Conservation (phyloP, 2,797 vertebrate species). For the Trachops cirrhosus region DNA sequence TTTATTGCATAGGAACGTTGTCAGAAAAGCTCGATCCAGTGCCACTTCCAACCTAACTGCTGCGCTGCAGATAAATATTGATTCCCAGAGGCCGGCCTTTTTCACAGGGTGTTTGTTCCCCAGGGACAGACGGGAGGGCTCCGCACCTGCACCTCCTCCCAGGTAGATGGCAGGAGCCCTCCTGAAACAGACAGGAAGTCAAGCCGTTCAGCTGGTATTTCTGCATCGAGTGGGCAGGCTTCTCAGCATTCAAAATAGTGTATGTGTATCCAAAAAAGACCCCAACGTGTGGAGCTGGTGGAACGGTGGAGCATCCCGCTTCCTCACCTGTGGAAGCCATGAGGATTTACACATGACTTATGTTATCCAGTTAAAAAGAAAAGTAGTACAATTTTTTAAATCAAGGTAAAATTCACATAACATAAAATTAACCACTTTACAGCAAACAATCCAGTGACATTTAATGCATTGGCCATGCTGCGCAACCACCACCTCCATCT, state of each 20-base stretch:
- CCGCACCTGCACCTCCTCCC: neutral
- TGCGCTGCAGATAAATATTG: neutral
- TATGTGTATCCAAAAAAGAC: neutral
- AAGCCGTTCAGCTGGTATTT: neutral
- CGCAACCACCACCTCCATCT: neutral
- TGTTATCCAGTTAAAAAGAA: neutral
- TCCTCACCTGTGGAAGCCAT: neutral
- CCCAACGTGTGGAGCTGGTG: neutral
- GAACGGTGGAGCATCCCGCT: fast-evolving
- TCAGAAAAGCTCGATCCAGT: neutral
- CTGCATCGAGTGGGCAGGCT: neutral
- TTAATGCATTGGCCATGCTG: too few relatives aligned
- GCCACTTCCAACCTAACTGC: neutral
- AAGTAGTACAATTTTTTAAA: neutral
- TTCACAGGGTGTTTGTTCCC: neutral
- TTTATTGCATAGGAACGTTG: neutral
- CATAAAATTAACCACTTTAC: neutral
- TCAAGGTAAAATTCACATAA: neutral
- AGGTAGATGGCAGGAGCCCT: neutral
- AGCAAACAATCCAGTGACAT: neutral
- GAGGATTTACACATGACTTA: neutral
- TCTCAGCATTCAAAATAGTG: neutral
- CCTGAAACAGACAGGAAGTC: neutral
- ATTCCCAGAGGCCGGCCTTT: neutral
- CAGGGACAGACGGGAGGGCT: neutral